These are phyloP conservation scores for Anoura caudifer DNA, from an alignment of 2,113 vertebrate species.

Conservation along the genomic window DNA sequence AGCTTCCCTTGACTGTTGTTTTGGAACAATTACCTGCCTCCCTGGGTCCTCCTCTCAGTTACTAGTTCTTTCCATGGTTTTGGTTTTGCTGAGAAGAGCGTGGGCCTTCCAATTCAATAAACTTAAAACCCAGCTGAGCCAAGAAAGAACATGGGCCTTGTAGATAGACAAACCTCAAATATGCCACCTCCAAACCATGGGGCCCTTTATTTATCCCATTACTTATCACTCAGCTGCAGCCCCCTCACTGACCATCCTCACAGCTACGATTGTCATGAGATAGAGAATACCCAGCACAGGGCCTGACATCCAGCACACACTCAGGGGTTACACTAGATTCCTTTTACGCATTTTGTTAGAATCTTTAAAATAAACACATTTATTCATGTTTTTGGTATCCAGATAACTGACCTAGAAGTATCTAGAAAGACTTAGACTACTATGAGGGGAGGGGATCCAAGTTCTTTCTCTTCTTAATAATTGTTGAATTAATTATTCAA, in stretches of 20 bases:
- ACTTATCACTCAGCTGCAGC: background rate
- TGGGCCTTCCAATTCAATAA: background rate
- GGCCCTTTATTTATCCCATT: background rate
- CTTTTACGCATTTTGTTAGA: background rate
- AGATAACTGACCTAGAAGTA: background rate
- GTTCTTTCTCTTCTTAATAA: constrained; percentile 19
- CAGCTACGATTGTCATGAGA: background rate
- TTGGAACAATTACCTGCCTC: background rate
- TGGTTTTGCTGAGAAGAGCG: background rate
- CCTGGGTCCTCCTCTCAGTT: background rate
- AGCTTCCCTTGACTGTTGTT: background rate
- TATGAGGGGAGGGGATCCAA: background rate
- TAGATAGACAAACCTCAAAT: background rate
- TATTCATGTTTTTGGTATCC: background rate
- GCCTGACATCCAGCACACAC: background rate
- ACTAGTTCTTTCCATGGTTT: background rate
- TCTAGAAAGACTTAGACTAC: background rate
- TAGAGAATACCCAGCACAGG: background rate
- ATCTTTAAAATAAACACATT: background rate
- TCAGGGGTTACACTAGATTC: background rate
- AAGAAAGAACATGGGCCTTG: background rate
- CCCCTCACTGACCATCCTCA: background rate
- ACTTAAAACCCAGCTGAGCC: background rate
- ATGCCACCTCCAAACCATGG: background rate
- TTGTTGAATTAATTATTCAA: background rate